phyloP scores from a whole-genome alignment of 1,140 invertebrate species.

The Drosophila pallidifrons region DNA sequence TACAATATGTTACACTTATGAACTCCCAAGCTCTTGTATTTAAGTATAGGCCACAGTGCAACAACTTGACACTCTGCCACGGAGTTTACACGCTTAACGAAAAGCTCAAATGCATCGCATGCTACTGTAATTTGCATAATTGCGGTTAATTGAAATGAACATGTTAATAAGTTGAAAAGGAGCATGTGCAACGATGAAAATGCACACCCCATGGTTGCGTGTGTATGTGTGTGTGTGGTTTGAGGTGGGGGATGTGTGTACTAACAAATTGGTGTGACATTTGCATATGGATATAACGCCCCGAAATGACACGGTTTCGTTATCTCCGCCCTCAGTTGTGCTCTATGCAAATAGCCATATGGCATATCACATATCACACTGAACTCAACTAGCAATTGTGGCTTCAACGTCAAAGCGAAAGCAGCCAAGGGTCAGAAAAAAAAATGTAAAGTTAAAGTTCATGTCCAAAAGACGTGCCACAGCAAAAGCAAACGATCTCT shows the following conservation, averaged over 20 bases:
- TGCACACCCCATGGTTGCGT: conserved; percentile 12
- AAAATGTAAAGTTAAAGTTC: conserved; percentile 39
- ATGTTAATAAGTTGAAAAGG: conserved; percentile 45
- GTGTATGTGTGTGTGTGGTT: background rate
- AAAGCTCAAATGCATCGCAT: conserved; percentile 15
- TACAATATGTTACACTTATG: background rate
- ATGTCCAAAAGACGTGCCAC: conserved; percentile 66
- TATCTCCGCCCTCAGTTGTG: background rate
- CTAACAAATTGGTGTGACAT: conserved; percentile 15
- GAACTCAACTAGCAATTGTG: background rate
- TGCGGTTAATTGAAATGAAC: conserved; percentile 59
- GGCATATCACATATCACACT: conserved; percentile 1
- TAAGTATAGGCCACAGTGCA: conserved; percentile 50
- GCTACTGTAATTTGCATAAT: conserved; percentile 51
- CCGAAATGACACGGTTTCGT: conserved; percentile 15
- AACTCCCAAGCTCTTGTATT: conserved; percentile 30
- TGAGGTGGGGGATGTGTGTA: background rate
- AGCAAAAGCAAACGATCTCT: conserved; percentile 61
- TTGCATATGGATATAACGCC: conserved; percentile 37
- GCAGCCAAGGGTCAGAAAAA: conserved; percentile 18
- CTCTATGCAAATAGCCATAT: conserved; percentile 56
- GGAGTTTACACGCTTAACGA: conserved; percentile 29
- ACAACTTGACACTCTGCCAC: conserved; percentile 51
- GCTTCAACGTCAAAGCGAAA: conserved; percentile 5
- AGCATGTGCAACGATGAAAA: conserved; percentile 11